Evolutionary conservation across 1,140 invertebrate species (phyloP), one percentile per base, ranked within the genome.

Genomic region (Bombus balteatus): DNA sequence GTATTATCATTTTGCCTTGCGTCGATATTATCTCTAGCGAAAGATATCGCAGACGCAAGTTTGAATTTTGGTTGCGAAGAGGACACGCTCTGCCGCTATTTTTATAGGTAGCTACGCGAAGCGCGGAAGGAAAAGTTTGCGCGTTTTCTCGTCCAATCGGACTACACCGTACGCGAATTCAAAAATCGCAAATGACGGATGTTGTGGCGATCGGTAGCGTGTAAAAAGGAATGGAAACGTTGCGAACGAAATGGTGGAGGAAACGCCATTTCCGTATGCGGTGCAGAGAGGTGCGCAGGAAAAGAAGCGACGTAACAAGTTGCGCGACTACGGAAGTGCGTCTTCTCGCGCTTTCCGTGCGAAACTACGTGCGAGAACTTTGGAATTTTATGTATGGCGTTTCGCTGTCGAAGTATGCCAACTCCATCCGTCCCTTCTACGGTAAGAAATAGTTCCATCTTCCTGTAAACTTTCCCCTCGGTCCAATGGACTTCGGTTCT

Each of bases 331-430:
- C 85, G 81, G 81, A 81, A 80, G 85, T 87, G 74, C 75, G 77
- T 89, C 57, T 81, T 79, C 85, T 75, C 65, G 47, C 34, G 76
- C 88, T 37, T 68, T 37, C 66, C 25, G 65, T 75, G 81, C 41
- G 87, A 87, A 91, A 91, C 88, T 90, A 90, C 89, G 89, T 89
- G 89, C 80, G 66, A 87, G 89, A 93, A 94, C 92, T 94, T 89
- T 37, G 89, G 91, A 91, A 94, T 94, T 93, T 94, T 93, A 93
- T 93, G 92, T 92, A 94, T 93, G 93, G 86, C 90, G 92, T 93
- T 91, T 88, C 87, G 86, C 81, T 87, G 92, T 91, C 90, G 86
- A 93, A 94, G 89, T 93, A 93, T 91, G 84, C 87, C 91, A 88
- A 90, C 91, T 91, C 87, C 57, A 84, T 88, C 77, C 66, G 43